Conservation (phyloP, 1,140 invertebrate species). For the Scaptodrosophila lebanonensis region DNA sequence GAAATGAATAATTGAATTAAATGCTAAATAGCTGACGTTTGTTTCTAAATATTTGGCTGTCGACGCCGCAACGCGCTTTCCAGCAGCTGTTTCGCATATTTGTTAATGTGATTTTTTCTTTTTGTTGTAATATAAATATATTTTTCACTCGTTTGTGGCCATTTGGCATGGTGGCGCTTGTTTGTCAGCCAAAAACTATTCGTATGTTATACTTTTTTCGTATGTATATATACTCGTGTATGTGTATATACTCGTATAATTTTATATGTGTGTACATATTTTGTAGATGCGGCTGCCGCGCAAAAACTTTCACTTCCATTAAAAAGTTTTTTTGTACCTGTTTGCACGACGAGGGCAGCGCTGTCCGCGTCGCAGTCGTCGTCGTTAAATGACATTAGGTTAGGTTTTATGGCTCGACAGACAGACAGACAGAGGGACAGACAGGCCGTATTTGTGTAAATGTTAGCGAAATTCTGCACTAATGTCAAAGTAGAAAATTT, state of each 20-base stretch:
- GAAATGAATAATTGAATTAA: constrained; percentile 47
- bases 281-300: constrained; percentile 48
- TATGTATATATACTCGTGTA: constrained; percentile 28
- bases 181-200: constrained; percentile 30
- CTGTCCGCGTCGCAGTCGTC: constrained; percentile 14
- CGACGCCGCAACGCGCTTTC: constrained; percentile 37
- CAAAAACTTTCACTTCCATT: constrained; percentile 73
- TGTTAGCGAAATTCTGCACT: constrained; percentile 65
- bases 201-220: too few relatives aligned
- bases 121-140: neutral
- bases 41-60: constrained; percentile 42
- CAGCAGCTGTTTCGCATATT: constrained; percentile 60
- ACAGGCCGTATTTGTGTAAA: too few relatives aligned
- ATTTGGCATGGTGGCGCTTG: constrained; percentile 55
- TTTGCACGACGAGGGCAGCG: constrained; percentile 19
- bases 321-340: constrained; percentile 44
- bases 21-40: constrained; percentile 33
- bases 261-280: constrained; percentile 35
- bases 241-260: constrained; percentile 45
- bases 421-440: too few relatives aligned
- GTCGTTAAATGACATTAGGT: constrained; percentile 69
- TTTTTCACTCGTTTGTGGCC: constrained; percentile 14
- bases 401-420: constrained; percentile 63
- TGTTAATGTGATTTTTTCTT: constrained; percentile 55
- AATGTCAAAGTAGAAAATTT: constrained; percentile 66